A percentile compares a stretch with the other conserved stretches of the same genome.
These are phyloP conservation scores for Cololabis saira DNA, from an alignment of 2,113 vertebrate genomes.

Conservation along the genomic window DNA sequence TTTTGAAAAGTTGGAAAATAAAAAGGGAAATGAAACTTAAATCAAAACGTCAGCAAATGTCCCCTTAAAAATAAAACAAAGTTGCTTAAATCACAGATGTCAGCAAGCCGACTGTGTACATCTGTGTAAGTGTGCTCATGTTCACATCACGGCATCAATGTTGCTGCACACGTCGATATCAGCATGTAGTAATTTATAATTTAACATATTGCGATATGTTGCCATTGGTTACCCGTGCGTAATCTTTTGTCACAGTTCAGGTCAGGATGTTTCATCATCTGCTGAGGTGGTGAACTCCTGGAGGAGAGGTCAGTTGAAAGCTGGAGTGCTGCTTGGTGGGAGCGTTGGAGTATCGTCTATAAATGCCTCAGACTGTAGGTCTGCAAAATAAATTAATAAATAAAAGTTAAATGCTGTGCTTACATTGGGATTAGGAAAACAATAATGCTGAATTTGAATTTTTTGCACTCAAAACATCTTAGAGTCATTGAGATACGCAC, in stretches of 20 bases:
- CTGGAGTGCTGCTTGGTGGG: slow-evolving; percentile 70
- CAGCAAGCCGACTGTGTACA: not conserved
- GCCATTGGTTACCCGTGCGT: not conserved
- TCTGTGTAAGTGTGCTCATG: not conserved
- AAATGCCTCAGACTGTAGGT: slow-evolving; percentile 78
- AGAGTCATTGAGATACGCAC: too few relatives aligned
- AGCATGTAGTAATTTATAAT: not conserved
- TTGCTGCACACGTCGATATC: not conserved
- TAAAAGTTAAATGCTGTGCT: too few relatives aligned
- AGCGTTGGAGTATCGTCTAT: slow-evolving; percentile 80
- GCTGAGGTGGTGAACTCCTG: not conserved
- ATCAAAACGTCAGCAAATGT: slow-evolving; percentile 21
- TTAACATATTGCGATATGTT: slow-evolving; percentile 1
- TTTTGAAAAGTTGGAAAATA: slow-evolving; percentile 7
- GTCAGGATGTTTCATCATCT: slow-evolving; percentile 12
- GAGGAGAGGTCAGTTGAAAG: slow-evolving; percentile 65
- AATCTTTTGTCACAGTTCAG: slow-evolving; percentile 6
- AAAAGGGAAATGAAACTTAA: slow-evolving; percentile 31
- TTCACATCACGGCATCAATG: not conserved
- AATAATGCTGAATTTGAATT: too few relatives aligned
- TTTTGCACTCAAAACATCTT: too few relatives aligned
- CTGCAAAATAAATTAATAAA: slow-evolving; percentile 46
- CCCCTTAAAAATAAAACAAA: not conserved
- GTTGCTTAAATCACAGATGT: not conserved
- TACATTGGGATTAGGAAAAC: too few relatives aligned